Percentiles rank a stretch among this genome's conserved stretches.
phyloP scores from a whole-genome alignment of 2,113 vertebrate species.

The Poeciliopsis retropinna region DNA sequence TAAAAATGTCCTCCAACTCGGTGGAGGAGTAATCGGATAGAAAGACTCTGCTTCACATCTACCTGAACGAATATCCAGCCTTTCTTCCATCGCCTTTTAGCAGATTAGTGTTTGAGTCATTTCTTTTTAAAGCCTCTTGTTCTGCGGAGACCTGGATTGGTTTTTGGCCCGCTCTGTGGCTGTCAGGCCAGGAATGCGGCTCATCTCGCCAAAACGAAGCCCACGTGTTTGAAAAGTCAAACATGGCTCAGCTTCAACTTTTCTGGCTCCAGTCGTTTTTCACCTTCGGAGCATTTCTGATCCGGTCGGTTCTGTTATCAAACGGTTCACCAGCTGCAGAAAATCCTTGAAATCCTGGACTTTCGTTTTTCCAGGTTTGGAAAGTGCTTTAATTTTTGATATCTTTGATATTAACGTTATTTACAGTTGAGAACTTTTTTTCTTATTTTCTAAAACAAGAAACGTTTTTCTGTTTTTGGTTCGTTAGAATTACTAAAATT shows the following conservation, averaged over 20 bases:
- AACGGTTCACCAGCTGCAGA: not conserved
- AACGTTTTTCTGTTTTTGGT: too few relatives aligned
- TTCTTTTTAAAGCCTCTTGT: not conserved
- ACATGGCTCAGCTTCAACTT: constrained; percentile 70
- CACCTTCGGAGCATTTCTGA: constrained; percentile 15
- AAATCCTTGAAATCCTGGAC: too few relatives aligned
- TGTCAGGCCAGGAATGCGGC: constrained; percentile 64
- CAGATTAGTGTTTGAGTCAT: not conserved
- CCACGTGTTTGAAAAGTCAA: constrained; percentile 79
- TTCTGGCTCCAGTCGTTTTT: constrained; percentile 35
- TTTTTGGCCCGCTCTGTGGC: constrained; percentile 11
- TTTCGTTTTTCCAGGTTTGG: too few relatives aligned
- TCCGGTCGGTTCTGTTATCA: constrained; percentile 23
- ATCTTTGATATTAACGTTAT: too few relatives aligned
- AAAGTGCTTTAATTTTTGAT: too few relatives aligned
- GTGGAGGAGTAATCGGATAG: too few relatives aligned
- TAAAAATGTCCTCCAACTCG: not conserved
- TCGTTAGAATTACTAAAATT: too few relatives aligned
- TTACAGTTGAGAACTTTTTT: too few relatives aligned
- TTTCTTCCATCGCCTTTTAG: not conserved
- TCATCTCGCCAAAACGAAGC: constrained; percentile 71
- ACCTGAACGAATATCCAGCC: not conserved
- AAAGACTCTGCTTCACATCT: not conserved
- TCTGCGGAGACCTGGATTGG: not conserved
- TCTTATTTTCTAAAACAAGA: too few relatives aligned